Base-by-base conservation (phyloP, 2,797 vertebrate species). In the Enteromius treurensis region DNA sequence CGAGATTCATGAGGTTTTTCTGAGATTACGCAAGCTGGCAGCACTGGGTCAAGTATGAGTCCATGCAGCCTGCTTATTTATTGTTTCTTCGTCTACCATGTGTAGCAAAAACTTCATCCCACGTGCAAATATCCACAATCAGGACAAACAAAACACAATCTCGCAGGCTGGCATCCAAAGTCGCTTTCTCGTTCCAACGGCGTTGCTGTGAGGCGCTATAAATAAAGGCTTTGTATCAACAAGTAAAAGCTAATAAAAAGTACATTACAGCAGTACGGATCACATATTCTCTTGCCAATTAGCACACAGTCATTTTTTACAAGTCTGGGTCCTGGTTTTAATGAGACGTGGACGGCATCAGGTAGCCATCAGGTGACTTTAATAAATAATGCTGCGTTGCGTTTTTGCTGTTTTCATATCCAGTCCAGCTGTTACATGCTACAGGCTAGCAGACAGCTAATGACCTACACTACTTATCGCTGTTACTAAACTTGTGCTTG, bases 241-340 rank as follows among this genome's bases (percentile, higher is more conserved):
- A 67, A n/a, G 15, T 75, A 68, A 40, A 23, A 87, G 90, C 94
- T 95, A 96, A 95, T 96, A 94, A 95, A 95, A 95, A 95, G 45
- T 88, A 92, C 91, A 95, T 95, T 93, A 94, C 90, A 87, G 92
- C 90, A 92, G 90, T 93, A 93, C 90, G 92, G 90, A 93, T 93
- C 92, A 93, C 89, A 23, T 21, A 23, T 32, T 79, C 8, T n/a
- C 13, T 88, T 95, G 93, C 92, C 95, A 96, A 95, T 96, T 96
- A 95, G 89, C 89, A 86, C 87, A 87, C 86, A 91, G 92, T 92
- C 91, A 91, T 91, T 82, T 94, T 95, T 92, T 94, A 93, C 91
- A 3, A 87, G 87, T 94, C 89, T 89, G 90, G 90, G 94, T 95
- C 90, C 94, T 93, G 90, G 90, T 93, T 93, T 95, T 93, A 94